Conservation (phyloP, 2,888 invertebrate species). For the Micoletzkya japonica region DNA sequence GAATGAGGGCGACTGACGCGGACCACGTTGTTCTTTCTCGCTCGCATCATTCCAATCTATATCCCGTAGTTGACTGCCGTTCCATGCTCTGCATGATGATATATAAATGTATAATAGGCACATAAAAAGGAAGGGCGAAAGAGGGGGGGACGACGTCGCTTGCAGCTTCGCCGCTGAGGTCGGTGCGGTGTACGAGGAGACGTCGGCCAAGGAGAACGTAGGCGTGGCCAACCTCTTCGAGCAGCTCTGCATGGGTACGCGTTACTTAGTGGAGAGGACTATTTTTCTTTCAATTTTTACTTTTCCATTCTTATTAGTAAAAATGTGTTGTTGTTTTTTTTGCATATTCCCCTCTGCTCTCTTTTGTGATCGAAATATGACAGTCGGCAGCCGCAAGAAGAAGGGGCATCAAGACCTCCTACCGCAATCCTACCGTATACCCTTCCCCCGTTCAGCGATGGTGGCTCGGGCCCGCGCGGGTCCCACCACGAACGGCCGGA, state of each 20-base stretch:
- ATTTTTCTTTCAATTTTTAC: not conserved
- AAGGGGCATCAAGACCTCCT: not conserved
- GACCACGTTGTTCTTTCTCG: no score
- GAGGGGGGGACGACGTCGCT: not conserved
- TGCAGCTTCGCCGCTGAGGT: slow-evolving; percentile 67
- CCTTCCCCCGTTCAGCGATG: slow-evolving; percentile 20
- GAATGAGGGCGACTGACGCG: no score
- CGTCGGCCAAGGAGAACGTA: slow-evolving; percentile 68
- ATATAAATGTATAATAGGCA: no score
- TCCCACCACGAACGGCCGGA: slow-evolving; percentile 3
- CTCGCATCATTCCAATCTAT: no score
- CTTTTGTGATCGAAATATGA: no score
- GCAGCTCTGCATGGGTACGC: slow-evolving; percentile 24
- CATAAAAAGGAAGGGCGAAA: no score
- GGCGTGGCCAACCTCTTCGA: slow-evolving; percentile 67
- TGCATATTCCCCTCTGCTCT: no score
- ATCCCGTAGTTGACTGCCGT: no score
- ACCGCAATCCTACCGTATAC: not conserved
- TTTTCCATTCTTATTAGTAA: not conserved
- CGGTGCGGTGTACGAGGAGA: slow-evolving; percentile 67
- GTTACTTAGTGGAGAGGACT: no score
- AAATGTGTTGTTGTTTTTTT: not conserved
- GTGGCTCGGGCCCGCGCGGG: slow-evolving; percentile 11
- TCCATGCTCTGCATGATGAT: no score
- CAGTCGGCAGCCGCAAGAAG: no score